Base-by-base conservation (phyloP, 2,113 vertebrate species). In the Nannospalax galili region DNA sequence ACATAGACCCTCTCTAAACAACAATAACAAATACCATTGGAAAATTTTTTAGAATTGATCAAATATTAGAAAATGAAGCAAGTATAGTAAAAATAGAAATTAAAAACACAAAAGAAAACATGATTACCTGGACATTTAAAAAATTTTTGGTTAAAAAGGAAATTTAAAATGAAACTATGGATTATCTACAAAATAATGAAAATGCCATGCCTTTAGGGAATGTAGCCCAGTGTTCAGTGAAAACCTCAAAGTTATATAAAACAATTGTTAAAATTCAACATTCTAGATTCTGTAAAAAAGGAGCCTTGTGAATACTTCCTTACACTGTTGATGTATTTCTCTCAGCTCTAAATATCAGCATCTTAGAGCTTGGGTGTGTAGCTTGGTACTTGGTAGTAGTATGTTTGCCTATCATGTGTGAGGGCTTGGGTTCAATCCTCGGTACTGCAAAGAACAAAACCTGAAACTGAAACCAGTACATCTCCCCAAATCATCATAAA, bases 181-280 rank as follows among this genome's bases (percentile, higher is more conserved):
- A 77, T 60, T 86, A 85, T 75, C 35, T 91, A 37, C 74, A 74
- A 92, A 91, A 64, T 81, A 79, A 48, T 67, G 40, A 64, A 95
- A 78, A 72, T 64, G 56, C 37, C 32, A 4, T 88, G 16, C 77
- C 60, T 93, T 88, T 52, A 52, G 48, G 48, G 64, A 37, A 78
- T 69, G 10, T 64, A 70, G 48, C 48, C 75, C 80, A 85, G 48
- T 77, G 0, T 90, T 82, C 58, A 92, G 10, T 78, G 16, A 64
- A 90, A 91, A 94, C 67, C 24, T 65, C 81, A 62, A 42, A 86
- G 56, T 72, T 72, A 37, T 58, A 81, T 86, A 42, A 60, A 85
- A 85, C 67, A 70, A 56, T 28, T 28, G 14, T 92, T 81, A 92
- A 93, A 86, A 87, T 64, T 92, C 19, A 69, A 14, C 84, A n/a